These are phyloP conservation scores for Cnemophilus loriae DNA, from an alignment of 2,113 vertebrate genomes.

Conservation along the genomic window DNA sequence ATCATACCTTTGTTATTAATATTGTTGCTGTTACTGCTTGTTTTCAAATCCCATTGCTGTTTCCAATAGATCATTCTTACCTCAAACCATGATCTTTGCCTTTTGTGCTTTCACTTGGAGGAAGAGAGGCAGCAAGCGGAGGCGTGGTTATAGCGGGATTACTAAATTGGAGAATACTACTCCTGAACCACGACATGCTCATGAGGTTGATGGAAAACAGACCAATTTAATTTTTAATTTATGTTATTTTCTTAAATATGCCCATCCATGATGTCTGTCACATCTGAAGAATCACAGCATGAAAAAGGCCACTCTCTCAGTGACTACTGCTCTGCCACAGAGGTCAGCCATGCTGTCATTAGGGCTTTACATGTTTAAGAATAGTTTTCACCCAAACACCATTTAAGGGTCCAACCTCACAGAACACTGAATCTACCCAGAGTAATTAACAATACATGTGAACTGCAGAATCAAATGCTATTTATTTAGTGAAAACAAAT, in stretches of 20 bases:
- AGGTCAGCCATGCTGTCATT: accelerated
- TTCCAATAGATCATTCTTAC: not conserved
- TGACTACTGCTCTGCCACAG: accelerated
- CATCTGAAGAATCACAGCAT: not conserved
- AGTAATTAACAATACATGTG: not conserved
- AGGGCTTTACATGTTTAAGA: not conserved
- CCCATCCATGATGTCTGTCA: not conserved
- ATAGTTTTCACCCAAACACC: not conserved
- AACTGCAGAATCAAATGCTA: not conserved
- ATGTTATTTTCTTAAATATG: not conserved
- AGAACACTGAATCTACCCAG: not conserved
- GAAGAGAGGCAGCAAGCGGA: accelerated
- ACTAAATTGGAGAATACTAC: not conserved
- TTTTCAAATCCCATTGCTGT: not conserved
- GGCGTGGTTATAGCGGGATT: accelerated
- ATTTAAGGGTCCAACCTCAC: not conserved
- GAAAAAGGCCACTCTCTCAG: not conserved
- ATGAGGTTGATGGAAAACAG: not conserved
- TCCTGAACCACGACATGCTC: not conserved
- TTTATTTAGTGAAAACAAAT: not conserved
- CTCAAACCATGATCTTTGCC: not conserved
- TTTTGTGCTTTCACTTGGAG: not conserved
- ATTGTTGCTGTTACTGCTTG: accelerated
- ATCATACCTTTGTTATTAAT: not conserved
- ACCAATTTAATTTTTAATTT: not conserved